These are phyloP conservation scores for Drosophila melanica DNA, from an alignment of 1,140 invertebrate species.

Conservation along the genomic window DNA sequence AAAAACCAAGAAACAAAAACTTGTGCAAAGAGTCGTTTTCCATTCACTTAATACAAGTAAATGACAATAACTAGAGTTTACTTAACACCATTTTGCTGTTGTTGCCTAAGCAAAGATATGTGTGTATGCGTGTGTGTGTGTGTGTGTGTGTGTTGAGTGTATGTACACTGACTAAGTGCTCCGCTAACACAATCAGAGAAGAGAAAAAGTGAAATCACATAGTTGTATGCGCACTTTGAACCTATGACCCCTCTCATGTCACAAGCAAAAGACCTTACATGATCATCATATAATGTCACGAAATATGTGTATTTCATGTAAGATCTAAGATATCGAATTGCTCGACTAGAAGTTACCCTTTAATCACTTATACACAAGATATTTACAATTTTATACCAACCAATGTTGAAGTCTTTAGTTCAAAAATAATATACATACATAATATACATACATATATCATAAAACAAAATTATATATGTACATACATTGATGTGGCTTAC, in stretches of 20 bases:
- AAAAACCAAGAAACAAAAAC: conserved; percentile 36
- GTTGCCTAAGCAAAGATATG: conserved; percentile 48
- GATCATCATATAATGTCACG: neutral
- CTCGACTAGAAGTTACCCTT: too few relatives aligned
- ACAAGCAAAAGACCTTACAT: neutral
- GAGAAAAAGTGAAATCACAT: conserved; percentile 65
- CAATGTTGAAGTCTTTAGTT: too few relatives aligned
- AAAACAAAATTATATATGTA: too few relatives aligned
- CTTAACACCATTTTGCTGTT: conserved; percentile 57
- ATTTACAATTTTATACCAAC: too few relatives aligned
- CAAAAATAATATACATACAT: too few relatives aligned
- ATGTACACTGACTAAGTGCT: conserved; percentile 48
- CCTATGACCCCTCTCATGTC: conserved; percentile 32
- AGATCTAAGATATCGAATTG: too few relatives aligned
- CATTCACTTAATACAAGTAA: conserved; percentile 72
- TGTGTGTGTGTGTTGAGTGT: conserved; percentile 29
- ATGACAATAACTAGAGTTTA: conserved; percentile 75
- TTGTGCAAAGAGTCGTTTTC: conserved; percentile 64
- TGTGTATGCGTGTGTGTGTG: conserved; percentile 6
- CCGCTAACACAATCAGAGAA: conserved; percentile 9
- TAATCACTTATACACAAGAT: too few relatives aligned
- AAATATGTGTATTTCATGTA: too few relatives aligned
- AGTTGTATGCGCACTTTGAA: conserved; percentile 62
- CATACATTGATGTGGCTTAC: too few relatives aligned
- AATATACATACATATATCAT: too few relatives aligned